phyloP scores from a whole-genome alignment of 1,140 invertebrate genomes.

The Platyscapa corneri region DNA sequence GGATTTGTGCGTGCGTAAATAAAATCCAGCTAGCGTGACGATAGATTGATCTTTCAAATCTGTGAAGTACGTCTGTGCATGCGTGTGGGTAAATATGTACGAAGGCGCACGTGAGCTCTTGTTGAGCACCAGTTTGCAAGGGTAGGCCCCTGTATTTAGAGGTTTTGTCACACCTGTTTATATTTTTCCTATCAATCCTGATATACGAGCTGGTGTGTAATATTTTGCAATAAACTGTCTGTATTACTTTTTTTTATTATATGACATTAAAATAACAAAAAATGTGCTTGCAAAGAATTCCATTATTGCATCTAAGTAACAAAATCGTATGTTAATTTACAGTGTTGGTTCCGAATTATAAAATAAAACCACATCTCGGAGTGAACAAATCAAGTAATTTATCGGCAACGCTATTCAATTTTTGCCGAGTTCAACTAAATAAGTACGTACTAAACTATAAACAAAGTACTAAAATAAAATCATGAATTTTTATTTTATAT shows the following conservation, averaged over 20 bases:
- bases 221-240: neutral
- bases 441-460: no score
- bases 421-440: no score
- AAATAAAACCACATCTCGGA: no score
- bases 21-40: conserved; percentile 4
- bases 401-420: no score
- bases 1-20: neutral
- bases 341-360: no score
- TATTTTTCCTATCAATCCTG: neutral
- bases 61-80: neutral
- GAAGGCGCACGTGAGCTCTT: neutral
- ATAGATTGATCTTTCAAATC: conserved; percentile 12
- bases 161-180: conserved; percentile 2
- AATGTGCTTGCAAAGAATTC: neutral
- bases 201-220: neutral
- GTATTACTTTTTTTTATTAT: neutral
- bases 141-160: neutral
- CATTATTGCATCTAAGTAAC: neutral
- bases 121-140: neutral
- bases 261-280: neutral
- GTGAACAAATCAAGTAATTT: no score
- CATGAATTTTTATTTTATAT: no score
- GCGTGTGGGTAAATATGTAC: neutral
- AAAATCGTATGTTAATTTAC: no score
- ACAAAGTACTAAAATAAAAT: no score